Conservation (phyloP, 2,113 vertebrate species). For the Chelonoidis abingdonii region DNA sequence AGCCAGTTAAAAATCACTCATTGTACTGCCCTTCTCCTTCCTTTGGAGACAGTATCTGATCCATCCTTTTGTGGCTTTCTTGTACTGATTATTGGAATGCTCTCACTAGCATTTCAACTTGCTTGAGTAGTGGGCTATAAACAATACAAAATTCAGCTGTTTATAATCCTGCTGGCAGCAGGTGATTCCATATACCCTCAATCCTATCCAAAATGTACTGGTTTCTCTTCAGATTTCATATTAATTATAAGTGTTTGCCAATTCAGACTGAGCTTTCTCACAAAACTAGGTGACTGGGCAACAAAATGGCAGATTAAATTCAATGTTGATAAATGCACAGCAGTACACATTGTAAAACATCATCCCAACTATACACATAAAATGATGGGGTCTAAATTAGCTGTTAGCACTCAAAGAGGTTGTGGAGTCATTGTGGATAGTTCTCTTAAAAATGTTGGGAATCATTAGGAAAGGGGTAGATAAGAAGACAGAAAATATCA, state of each 20-base stretch:
- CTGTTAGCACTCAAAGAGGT: no score
- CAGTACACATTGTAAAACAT: no score
- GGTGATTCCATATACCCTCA: no score
- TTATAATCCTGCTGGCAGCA: neutral
- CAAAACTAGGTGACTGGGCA: neutral
- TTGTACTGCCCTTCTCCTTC: neutral
- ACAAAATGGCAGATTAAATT: no score
- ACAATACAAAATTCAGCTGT: neutral
- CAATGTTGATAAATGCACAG: no score
- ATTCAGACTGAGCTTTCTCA: neutral
- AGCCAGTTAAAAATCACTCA: neutral
- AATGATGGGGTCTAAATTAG: no score
- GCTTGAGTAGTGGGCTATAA: neutral
- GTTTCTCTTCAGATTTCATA: neutral
- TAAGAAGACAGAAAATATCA: no score
- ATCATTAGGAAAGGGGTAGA: no score
- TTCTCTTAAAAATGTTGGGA: no score
- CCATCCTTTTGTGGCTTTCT: neutral
- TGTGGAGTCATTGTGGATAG: no score
- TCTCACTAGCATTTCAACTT: neutral
- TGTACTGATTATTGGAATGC: neutral
- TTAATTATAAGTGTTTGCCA: neutral
- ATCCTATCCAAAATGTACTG: neutral
- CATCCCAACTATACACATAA: no score
- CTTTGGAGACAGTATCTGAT: neutral